Conservation (phyloP, 2,113 vertebrate genomes). For the Vombatus ursinus region DNA sequence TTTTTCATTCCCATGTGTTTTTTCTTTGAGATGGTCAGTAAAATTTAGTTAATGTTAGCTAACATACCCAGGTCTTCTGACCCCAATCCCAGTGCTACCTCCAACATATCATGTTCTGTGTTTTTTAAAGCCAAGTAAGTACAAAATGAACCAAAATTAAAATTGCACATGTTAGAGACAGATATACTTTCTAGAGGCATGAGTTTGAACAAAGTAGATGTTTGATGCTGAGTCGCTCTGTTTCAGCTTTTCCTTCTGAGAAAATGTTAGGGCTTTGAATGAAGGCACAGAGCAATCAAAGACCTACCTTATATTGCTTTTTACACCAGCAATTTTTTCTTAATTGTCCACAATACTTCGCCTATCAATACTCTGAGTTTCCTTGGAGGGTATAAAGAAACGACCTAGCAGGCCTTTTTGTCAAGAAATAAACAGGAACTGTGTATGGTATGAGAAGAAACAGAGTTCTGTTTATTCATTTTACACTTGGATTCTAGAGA, state of each 20-base stretch:
- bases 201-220: constrained; percentile 43
- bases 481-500: constrained; percentile 74
- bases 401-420: constrained; percentile 38
- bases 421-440: constrained; percentile 72
- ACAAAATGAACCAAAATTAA: not conserved
- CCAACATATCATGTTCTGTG: not conserved
- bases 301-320: constrained; percentile 68
- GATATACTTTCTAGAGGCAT: constrained; percentile 34
- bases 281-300: constrained; percentile 61
- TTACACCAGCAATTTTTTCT: constrained; percentile 56
- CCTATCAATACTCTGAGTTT: constrained; percentile 67
- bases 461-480: constrained; percentile 77
- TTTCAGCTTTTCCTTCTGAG: constrained; percentile 61
- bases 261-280: constrained; percentile 67
- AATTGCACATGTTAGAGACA: not conserved
- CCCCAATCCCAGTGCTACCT: not conserved
- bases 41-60: not conserved
- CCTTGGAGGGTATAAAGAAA: constrained; percentile 72
- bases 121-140: constrained; percentile 40
- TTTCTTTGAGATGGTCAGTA: not conserved
- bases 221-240: constrained; percentile 55
- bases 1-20: not conserved
- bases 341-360: constrained; percentile 77
- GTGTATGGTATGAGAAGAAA: constrained; percentile 48
- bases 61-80: not conserved